Base-by-base conservation (phyloP, 2,888 invertebrate genomes). In the Platycnemis pennipes region DNA sequence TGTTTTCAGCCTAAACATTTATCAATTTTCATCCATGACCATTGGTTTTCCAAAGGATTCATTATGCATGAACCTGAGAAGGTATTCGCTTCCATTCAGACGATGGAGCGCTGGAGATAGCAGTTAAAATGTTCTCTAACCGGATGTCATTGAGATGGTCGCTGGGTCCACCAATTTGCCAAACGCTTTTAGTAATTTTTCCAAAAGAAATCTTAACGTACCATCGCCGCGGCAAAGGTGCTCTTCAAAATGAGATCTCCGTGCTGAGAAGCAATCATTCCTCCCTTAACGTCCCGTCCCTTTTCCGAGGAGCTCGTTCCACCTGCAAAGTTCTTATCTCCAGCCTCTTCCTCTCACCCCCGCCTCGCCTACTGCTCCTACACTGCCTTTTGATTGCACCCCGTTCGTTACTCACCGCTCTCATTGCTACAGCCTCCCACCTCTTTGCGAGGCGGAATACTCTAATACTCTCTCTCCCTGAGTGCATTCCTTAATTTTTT, bases 321-420 rank as follows among this genome's bases (percentile, higher is more conserved):
- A 89, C 89, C 89, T 89, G 89, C 91, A 69, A 63, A 63, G 91
- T 91, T 91, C 91, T 91, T 91, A 91, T 91, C 91, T 91, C 53
- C 31, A 3, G 31, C 77, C 77, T 44, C 44, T 91, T n/a, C 89
- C 56, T 22, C n/a, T 42, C 56, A 42, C 89, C 89, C 89, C 42
- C 49, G n/a, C 88, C 31, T 44, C 49, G 4, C n/a, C 63, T 8
- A 26, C 4, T 63, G 63, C 63, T 26, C 63, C 63, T 63, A 22
- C 77, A 26, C 77, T 37, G 37, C 37, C 77, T 77, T 37, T 31
- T 77, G 49, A 31, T 37, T 11, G 37, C 37, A 26, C 49, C 49
- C 42, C 37, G 19, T 88, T 31, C 63, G 31, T 22, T 44, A n/a
- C 44, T 1, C 63, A 31, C 63, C 8, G 26, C 56, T 22, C 26